Percentiles rank a stretch among this genome's conserved stretches.
These are phyloP conservation scores for Heliconius himera DNA, from an alignment of 1,140 invertebrate species.

Conservation along the genomic window DNA sequence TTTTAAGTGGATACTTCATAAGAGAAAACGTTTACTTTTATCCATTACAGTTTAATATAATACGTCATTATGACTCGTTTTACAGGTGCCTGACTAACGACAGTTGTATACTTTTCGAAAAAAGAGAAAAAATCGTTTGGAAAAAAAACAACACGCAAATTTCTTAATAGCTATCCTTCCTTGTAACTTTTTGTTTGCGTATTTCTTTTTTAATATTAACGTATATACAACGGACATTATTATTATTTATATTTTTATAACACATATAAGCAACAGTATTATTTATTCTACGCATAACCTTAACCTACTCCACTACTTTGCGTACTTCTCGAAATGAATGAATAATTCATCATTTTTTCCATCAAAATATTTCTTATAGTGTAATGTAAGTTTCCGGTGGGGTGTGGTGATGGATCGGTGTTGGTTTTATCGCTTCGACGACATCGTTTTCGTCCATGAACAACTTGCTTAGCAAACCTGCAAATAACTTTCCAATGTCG, in stretches of 20 bases:
- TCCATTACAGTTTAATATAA: not conserved
- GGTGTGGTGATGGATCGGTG: not conserved
- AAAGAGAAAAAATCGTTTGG: no score
- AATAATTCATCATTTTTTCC: slow-evolving; percentile 12
- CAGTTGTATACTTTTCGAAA: no score
- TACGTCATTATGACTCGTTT: no score
- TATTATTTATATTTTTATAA: not conserved
- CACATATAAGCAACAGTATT: not conserved
- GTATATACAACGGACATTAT: no score
- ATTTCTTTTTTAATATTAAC: no score
- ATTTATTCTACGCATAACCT: not conserved
- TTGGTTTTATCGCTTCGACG: slow-evolving; percentile 11
- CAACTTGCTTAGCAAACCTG: not conserved
- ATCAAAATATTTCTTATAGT: slow-evolving; percentile 9
- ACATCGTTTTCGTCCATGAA: slow-evolving; percentile 18
- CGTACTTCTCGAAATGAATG: not conserved
- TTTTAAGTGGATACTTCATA: not conserved
- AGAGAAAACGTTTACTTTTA: not conserved
- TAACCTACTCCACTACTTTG: not conserved
- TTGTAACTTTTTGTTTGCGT: no score
- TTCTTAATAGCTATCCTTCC: no score
- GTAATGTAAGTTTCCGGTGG: not conserved
- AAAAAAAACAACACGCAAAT: no score
- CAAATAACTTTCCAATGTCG: not conserved
- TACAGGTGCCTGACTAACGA: no score